Conservation (phyloP, 1,140 invertebrate species). For the Drosophila pseudoananassae region DNA sequence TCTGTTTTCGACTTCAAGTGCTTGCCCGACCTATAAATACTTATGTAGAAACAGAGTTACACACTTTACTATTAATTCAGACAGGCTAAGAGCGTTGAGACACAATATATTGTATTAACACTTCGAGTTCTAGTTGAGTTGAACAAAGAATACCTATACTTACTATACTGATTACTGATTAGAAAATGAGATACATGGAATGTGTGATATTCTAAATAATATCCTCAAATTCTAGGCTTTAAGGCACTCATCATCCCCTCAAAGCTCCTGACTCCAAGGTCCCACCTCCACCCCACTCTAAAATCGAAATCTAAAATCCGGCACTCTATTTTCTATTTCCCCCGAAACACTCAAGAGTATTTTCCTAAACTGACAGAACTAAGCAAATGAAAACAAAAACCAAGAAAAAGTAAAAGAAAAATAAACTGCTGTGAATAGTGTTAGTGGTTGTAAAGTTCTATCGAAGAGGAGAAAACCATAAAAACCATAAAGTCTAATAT, state of each 20-base stretch:
- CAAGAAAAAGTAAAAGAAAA: constrained; percentile 26
- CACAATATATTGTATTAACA: constrained; percentile 43
- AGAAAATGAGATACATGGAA: constrained; percentile 51
- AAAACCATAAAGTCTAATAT: constrained; percentile 50
- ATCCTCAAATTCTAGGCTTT: constrained; percentile 60
- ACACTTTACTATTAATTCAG: constrained; percentile 53
- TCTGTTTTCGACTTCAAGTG: constrained; percentile 42
- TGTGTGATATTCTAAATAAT: constrained; percentile 79
- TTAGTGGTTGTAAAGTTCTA: constrained; percentile 83
- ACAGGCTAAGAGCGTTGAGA: constrained; percentile 49
- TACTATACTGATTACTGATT: constrained; percentile 36
- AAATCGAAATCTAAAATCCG: background rate
- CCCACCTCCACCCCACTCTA: background rate
- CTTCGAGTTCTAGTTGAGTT: constrained; percentile 62
- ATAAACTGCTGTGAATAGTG: constrained; percentile 82
- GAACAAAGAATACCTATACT: constrained; percentile 43
- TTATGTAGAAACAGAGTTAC: constrained; percentile 33
- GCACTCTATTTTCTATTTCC: constrained; percentile 4
- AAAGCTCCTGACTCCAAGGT: constrained; percentile 1
- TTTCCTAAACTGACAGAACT: constrained; percentile 61
- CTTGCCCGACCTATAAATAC: constrained; percentile 24
- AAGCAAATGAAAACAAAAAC: constrained; percentile 46
- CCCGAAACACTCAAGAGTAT: constrained; percentile 43
- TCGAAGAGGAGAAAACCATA: constrained; percentile 49
- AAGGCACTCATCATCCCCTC: constrained; percentile 26